Evolutionary conservation across 2,113 vertebrate genomes (phyloP).

Genomic region (Nannobrachium achirus): DNA sequence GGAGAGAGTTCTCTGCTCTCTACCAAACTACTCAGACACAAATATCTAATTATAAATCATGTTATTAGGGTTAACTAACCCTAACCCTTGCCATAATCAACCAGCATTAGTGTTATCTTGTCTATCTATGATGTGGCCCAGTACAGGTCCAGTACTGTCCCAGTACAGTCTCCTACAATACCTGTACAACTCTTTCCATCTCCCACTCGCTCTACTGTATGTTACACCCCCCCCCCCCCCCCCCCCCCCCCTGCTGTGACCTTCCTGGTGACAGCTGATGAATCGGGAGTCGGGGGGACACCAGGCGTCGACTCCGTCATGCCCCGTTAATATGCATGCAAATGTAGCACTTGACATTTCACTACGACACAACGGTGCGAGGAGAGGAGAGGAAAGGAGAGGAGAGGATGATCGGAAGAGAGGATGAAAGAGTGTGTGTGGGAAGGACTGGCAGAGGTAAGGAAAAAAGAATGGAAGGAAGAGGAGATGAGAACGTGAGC

Average conservation of each 20-base stretch:
- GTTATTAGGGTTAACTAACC: no score
- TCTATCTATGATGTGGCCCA: no score
- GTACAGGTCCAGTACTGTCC: no score
- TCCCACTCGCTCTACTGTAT: slow-evolving; percentile 7
- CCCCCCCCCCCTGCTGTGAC: slow-evolving; percentile 62
- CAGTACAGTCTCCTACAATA: background rate
- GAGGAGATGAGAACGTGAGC: slow-evolving; percentile 25
- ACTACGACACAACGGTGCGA: slow-evolving; percentile 45
- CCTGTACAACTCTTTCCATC: background rate
- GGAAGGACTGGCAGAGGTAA: background rate
- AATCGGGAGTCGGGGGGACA: slow-evolving; percentile 75
- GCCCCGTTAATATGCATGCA: slow-evolving; percentile 83
- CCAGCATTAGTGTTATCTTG: no score
- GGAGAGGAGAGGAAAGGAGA: background rate
- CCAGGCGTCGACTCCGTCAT: slow-evolving; percentile 68
- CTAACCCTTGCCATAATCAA: no score
- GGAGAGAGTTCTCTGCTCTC: no score
- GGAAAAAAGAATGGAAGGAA: slow-evolving; percentile 37
- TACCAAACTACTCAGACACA: no score
- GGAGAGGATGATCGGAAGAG: background rate
- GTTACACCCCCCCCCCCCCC: background rate
- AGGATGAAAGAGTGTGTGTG: slow-evolving; percentile 11
- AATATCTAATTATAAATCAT: no score
- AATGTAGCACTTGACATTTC: slow-evolving; percentile 85
- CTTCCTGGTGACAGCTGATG: slow-evolving; percentile 81